Conservation (phyloP, 2,888 invertebrate genomes). For the Pardosa pseudoannulata region DNA sequence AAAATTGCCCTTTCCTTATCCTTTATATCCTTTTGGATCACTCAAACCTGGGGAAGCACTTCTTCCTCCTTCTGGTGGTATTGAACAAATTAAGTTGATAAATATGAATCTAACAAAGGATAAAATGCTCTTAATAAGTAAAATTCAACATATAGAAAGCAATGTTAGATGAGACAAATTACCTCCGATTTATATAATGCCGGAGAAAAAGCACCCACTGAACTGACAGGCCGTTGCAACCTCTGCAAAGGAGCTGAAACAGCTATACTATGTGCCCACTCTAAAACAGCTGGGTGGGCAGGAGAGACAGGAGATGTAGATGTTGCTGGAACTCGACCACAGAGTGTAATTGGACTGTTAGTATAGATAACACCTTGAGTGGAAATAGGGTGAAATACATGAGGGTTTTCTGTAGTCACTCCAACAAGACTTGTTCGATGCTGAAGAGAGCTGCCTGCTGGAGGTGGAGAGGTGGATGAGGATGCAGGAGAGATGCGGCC, state of each 20-base stretch:
- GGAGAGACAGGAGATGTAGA: constrained; percentile 74
- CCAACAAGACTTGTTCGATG: constrained; percentile 41
- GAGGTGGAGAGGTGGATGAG: constrained; percentile 72
- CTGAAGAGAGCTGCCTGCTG: constrained; percentile 19
- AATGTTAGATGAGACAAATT: not conserved
- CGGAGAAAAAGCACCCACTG: constrained; percentile 57
- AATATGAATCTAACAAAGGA: no score
- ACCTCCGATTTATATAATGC: constrained; percentile 66
- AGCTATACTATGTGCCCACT: constrained; percentile 69
- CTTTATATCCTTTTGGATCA: no score
- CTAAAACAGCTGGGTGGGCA: constrained; percentile 75
- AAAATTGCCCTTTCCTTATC: no score
- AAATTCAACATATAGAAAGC: no score
- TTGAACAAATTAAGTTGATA: no score
- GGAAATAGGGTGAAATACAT: constrained; percentile 60
- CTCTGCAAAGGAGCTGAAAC: constrained; percentile 65
- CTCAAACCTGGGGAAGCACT: no score
- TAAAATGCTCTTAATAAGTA: no score
- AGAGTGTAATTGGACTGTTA: constrained; percentile 55
- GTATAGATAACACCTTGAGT: constrained; percentile 64
- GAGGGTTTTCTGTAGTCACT: constrained; percentile 53
- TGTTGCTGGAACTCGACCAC: constrained; percentile 56
- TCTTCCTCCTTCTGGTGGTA: no score
- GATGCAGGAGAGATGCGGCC: constrained; percentile 75
- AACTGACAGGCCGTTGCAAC: constrained; percentile 50